A percentile compares a stretch with the other conserved stretches of the same genome.
phyloP scores from a whole-genome alignment of 1,140 invertebrate species.

The Musca domestica region DNA sequence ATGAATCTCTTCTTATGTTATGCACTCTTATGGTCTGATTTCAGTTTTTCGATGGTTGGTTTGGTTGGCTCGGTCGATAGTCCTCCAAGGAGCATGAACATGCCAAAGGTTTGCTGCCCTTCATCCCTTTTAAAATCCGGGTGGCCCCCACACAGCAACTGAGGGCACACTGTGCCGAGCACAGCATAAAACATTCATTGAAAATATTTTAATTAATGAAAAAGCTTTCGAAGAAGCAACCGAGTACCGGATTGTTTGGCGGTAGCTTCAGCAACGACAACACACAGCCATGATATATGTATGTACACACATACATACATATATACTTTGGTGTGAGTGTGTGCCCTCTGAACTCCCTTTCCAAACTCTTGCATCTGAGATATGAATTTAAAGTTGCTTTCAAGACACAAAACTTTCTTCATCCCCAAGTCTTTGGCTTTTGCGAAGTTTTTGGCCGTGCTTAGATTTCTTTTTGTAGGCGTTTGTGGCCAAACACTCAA shows the following conservation, averaged over 20 bases:
- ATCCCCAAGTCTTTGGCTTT: too few species aligned
- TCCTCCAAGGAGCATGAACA: too few species aligned
- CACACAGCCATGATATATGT: background rate
- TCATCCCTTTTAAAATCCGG: background rate
- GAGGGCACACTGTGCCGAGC: background rate
- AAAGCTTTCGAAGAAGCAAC: slow-evolving; percentile 5
- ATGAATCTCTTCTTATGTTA: slow-evolving; percentile 1
- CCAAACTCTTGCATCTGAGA: background rate
- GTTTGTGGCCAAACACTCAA: too few species aligned
- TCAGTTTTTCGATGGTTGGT: too few species aligned
- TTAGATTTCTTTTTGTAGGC: too few species aligned
- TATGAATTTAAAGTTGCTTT: slow-evolving; percentile 12
- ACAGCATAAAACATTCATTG: slow-evolving; percentile 10
- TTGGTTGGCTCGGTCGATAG: too few species aligned
- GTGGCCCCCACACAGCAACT: background rate
- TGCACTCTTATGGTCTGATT: too few species aligned
- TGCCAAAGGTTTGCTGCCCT: background rate
- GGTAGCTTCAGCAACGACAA: too few species aligned
- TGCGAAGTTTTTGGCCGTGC: too few species aligned
- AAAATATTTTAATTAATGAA: slow-evolving; percentile 18
- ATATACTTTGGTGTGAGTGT: too few species aligned
- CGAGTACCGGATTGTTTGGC: background rate
- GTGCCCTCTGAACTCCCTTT: too few species aligned
- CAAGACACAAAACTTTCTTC: background rate
- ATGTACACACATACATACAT: too few species aligned